These are phyloP conservation scores for Frieseomelitta varia DNA, from an alignment of 1,140 invertebrate species.

Conservation along the genomic window DNA sequence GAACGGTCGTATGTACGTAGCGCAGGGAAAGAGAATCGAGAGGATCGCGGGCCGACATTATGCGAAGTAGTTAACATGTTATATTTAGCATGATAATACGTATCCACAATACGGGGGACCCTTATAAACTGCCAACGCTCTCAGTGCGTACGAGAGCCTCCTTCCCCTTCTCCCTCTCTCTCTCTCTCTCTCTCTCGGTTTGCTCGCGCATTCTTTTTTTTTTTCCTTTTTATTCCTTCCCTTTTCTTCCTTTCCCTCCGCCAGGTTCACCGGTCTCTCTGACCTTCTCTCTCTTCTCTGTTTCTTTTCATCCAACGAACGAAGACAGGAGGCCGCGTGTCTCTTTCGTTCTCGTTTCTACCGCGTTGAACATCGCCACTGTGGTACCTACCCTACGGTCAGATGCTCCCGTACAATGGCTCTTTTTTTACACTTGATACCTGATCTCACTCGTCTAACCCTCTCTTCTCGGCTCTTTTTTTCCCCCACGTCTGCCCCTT, in stretches of 20 bases:
- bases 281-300: background rate
- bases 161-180: constrained; percentile 49
- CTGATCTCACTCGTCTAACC: constrained; percentile 74
- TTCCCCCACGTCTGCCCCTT: constrained; percentile 3
- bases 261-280: constrained; percentile 22
- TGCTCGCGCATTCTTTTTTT: constrained; percentile 45
- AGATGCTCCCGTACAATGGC: constrained; percentile 79
- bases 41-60: constrained; percentile 72
- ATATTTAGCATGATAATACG: constrained; percentile 83
- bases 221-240: constrained; percentile 48
- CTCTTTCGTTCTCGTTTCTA: constrained; percentile 34
- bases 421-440: constrained; percentile 77
- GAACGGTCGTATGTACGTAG: constrained; percentile 52
- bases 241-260: constrained; percentile 24
- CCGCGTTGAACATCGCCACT: constrained; percentile 48
- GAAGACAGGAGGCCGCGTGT: background rate
- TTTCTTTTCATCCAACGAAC: constrained; percentile 20
- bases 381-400: constrained; percentile 77
- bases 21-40: constrained; percentile 51
- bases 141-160: constrained; percentile 68
- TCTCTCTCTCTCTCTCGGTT: constrained; percentile 25
- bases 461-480: constrained; percentile 52
- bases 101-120: constrained; percentile 79
- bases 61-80: constrained; percentile 83
- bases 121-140: constrained; percentile 82